Conservation (phyloP, 2,888 invertebrate species). For the Thymelicus lineola region DNA sequence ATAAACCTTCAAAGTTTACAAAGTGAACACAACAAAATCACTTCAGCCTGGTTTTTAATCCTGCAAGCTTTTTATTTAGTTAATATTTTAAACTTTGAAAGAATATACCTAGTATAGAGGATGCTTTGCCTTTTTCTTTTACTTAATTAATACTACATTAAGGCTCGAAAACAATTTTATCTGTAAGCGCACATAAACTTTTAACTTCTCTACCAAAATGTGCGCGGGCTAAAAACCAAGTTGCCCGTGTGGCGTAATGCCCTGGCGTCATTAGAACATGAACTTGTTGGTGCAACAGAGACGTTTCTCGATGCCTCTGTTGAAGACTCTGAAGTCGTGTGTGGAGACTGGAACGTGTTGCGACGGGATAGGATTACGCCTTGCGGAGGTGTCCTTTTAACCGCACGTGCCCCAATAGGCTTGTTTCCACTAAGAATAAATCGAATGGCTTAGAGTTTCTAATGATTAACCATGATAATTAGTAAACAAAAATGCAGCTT, state of each 20-base stretch:
- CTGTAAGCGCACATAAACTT: too few relatives aligned
- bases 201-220: slow-evolving; percentile 41
- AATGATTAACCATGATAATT: too few relatives aligned
- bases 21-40: slow-evolving; percentile 23
- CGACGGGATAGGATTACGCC: slow-evolving; percentile 33
- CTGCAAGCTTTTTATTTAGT: background rate
- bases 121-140: too few relatives aligned
- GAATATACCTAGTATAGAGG: background rate
- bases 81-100: background rate
- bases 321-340: slow-evolving; percentile 21
- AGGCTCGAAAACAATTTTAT: too few relatives aligned
- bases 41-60: slow-evolving; percentile 13
- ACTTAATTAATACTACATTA: too few relatives aligned
- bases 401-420: slow-evolving; percentile 17
- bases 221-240: slow-evolving; percentile 39
- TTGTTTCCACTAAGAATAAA: too few relatives aligned
- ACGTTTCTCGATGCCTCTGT: slow-evolving; percentile 35
- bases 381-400: slow-evolving; percentile 35
- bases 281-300: slow-evolving; percentile 33
- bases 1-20: slow-evolving; percentile 26
- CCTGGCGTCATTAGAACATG: slow-evolving; percentile 7
- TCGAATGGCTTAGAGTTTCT: too few relatives aligned
- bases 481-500: too few relatives aligned
- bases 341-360: slow-evolving; percentile 30
- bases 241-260: slow-evolving; percentile 26